Conservation (phyloP, 2,113 vertebrate genomes). For the Petromus typicus region DNA sequence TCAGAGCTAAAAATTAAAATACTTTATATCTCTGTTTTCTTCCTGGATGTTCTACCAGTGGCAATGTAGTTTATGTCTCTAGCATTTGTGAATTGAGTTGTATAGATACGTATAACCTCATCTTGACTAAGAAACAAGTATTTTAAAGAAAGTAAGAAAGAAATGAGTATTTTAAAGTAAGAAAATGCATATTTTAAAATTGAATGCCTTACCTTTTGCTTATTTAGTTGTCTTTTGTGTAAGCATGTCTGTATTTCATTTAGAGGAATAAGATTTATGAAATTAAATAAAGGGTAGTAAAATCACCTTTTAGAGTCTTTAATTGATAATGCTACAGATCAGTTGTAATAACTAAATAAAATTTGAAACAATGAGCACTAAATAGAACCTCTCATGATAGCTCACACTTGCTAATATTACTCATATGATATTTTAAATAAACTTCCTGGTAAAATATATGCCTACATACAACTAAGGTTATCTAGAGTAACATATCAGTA, state of each 20-base stretch:
- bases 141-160: too few species aligned
- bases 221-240: not conserved
- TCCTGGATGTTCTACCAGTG: not conserved
- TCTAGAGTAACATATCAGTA: not conserved
- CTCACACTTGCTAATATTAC: not conserved
- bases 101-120: not conserved
- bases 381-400: not conserved
- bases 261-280: not conserved
- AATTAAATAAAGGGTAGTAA: not conserved
- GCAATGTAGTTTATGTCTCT: not conserved
- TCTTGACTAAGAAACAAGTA: not conserved
- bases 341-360: not conserved
- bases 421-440: not conserved
- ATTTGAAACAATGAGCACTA: not conserved
- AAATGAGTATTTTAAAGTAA: not conserved
- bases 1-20: not conserved
- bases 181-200: not conserved
- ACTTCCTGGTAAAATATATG: not conserved
- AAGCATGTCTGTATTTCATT: not conserved
- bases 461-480: not conserved
- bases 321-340: not conserved
- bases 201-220: not conserved
- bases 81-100: not conserved
- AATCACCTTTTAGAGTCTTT: not conserved
- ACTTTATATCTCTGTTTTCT: not conserved